phyloP scores from a whole-genome alignment of 2,888 invertebrate genomes.

The Meteorus cinctellus region DNA sequence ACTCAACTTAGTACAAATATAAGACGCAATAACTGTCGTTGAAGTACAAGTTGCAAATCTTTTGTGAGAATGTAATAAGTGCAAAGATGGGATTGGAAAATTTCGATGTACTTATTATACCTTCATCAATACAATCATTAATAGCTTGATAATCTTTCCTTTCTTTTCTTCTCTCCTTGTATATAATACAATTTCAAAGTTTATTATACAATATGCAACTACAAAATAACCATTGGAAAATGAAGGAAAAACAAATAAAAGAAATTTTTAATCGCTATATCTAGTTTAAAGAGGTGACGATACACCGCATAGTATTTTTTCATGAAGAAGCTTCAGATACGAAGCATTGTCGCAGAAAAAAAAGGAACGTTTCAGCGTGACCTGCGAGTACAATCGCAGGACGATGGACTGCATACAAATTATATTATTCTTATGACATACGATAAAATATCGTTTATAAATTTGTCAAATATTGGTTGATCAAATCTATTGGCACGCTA shows the following conservation, averaged over 20 bases:
- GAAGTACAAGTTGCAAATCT: constrained; percentile 41
- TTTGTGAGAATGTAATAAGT: constrained; percentile 21
- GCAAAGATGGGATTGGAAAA: constrained; percentile 7
- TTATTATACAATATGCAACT: background rate
- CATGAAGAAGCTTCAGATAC: constrained; percentile 10
- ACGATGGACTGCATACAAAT: background rate
- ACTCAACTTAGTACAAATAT: constrained; percentile 56
- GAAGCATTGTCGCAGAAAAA: constrained; percentile 17
- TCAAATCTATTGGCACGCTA: background rate
- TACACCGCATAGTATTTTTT: constrained; percentile 41
- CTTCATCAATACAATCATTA: constrained; percentile 24
- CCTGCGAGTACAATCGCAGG: constrained; percentile 19
- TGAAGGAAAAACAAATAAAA: constrained; percentile 19
- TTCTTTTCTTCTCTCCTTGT: background rate
- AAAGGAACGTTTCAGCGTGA: constrained; percentile 19
- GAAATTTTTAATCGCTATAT: constrained; percentile 30
- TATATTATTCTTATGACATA: constrained; percentile 34
- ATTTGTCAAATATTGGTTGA: constrained; percentile 57
- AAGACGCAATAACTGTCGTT: constrained; percentile 51
- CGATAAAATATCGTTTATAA: constrained; percentile 57
- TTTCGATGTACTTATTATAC: constrained; percentile 29
- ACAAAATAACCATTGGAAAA: too few relatives aligned
- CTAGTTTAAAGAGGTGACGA: constrained; percentile 39
- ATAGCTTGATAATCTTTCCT: constrained; percentile 5
- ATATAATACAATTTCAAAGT: constrained; percentile 2